Percentiles rank a stretch among this genome's conserved stretches.
These are phyloP conservation scores for Crenichthys baileyi DNA, from an alignment of 2,797 vertebrate species.

Conservation along the genomic window DNA sequence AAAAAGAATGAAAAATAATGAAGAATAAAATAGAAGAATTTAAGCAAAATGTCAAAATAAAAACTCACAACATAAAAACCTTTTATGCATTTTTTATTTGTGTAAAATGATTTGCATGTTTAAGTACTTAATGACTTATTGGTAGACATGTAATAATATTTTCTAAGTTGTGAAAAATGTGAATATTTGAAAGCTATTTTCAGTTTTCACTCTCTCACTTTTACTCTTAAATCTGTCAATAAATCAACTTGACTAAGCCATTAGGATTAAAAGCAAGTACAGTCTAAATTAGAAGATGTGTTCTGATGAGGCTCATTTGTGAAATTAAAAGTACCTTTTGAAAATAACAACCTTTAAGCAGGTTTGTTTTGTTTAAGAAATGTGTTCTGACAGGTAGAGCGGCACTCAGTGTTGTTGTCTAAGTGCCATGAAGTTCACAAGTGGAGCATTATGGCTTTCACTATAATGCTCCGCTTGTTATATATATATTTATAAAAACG, in stretches of 20 bases:
- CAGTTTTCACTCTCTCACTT: background rate
- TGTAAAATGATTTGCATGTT: background rate
- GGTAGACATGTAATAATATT: background rate
- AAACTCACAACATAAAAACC: constrained; percentile 3
- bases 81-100: background rate
- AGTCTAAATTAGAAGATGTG: background rate
- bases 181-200: background rate
- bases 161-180: background rate
- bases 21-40: background rate
- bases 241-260: background rate
- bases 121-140: background rate
- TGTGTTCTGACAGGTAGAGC: too few relatives aligned
- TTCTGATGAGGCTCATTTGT: background rate
- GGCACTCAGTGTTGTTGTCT: too few relatives aligned
- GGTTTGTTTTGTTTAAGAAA: background rate
- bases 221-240: constrained; percentile 3
- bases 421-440: too few relatives aligned
- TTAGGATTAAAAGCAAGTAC: background rate
- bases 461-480: too few relatives aligned
- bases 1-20: too few relatives aligned
- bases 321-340: background rate
- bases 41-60: background rate
- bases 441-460: too few relatives aligned
- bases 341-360: background rate
- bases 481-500: too few relatives aligned